Evolutionary conservation across 2,113 vertebrate species (phyloP), one percentile per base, ranked within the genome.

Genomic region (Ageneiosus marmoratus): DNA sequence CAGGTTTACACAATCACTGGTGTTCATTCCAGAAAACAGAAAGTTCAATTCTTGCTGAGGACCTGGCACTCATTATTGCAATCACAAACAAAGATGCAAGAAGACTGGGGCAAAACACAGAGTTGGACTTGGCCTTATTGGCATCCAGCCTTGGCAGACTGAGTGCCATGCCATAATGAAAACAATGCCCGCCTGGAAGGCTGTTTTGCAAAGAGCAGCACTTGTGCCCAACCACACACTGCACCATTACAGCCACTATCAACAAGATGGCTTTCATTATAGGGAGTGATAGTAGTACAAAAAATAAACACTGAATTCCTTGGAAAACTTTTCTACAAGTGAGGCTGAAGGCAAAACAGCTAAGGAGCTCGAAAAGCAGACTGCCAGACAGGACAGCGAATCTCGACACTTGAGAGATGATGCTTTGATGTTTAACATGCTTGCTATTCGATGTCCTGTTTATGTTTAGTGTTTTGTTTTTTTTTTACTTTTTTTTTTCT

Each of bases 141-240:
- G 83, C 80, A 44, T 37, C 27, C 51, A 41, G 62, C 76, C 58
- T 53, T 46, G 67, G 69, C 46, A 60, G 79, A 83, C 69, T 24
- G 51, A 53, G 85, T 69, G 65, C 46, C 63, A 72, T 75, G 55
- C 44, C 32, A 22, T 86, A 86, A 84, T 81, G 34, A 79, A 75
- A 84, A 77, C 82, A 65, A 79, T 84, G 83, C 83, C 82, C 58
- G 67, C 44, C 85, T 70, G 41, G 83, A 82, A 87, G 81, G 73
- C 48, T 65, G 58, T 72, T 82, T 75, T 44, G 24, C 78, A 77
- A 60, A 77, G 55, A 74, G 46, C 37, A 53, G 50, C 46, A 32
- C 20, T 76, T 65, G 37, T 44, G 32, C 65, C 82, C 81, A 82
- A 85, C 74, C 87, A 37, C 82, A 86, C 29, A 85, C 48, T 24